Evolutionary conservation across 2,888 invertebrate species (phyloP).

Genomic region (Heteropelma amictum): DNA sequence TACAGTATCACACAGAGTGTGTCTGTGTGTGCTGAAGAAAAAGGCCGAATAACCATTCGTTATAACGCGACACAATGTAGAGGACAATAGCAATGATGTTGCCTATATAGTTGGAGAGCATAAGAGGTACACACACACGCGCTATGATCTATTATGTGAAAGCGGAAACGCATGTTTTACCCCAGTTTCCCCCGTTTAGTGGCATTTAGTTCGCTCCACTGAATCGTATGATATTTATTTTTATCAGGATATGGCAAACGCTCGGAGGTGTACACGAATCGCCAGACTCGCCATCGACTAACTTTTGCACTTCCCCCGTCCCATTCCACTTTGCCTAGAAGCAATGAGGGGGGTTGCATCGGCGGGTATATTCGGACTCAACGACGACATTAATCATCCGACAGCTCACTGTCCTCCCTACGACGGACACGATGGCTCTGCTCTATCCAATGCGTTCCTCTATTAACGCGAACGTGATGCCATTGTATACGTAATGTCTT

Average conservation of each 20-base stretch:
- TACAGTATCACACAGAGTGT: constrained; percentile 52
- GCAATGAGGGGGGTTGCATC: neutral
- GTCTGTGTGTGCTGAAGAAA: neutral
- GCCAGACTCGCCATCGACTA: neutral
- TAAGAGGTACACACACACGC: constrained; percentile 30
- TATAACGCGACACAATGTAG: constrained; percentile 4
- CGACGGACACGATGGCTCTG: neutral
- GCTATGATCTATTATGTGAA: constrained; percentile 65
- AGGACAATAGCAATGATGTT: constrained; percentile 19
- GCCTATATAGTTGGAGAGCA: constrained; percentile 5
- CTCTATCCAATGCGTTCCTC: constrained; percentile 26
- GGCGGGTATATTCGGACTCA: constrained; percentile 26
- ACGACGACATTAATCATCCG: constrained; percentile 49
- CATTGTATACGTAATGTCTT: too few relatives aligned
- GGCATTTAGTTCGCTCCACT: constrained; percentile 60
- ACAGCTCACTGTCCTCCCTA: neutral
- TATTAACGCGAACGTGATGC: constrained; percentile 39
- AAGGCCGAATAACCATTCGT: constrained; percentile 14
- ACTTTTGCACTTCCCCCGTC: too few relatives aligned
- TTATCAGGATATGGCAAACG: constrained; percentile 38
- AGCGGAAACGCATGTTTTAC: constrained; percentile 64
- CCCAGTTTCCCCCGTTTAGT: constrained; percentile 63
- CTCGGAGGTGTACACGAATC: neutral
- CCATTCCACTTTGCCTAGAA: neutral
- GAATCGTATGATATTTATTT: constrained; percentile 56